phyloP scores from a whole-genome alignment of 2,113 vertebrate genomes.

The Irena cyanogastra region DNA sequence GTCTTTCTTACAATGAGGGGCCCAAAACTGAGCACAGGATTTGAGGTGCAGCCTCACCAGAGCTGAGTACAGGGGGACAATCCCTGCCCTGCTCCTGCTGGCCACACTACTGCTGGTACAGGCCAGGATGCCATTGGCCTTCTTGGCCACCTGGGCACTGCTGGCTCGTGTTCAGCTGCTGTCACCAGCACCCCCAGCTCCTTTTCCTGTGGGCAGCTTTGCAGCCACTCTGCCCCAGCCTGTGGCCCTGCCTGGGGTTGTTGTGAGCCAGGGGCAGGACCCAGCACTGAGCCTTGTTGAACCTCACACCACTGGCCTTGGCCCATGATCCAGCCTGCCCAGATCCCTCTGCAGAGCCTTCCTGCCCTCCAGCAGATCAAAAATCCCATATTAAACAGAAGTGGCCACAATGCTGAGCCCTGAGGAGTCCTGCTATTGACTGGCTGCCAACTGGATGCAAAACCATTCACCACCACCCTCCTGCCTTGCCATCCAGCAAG shows the following conservation, averaged over 20 bases:
- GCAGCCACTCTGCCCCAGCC: background rate
- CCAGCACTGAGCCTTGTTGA: background rate
- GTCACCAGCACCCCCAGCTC: background rate
- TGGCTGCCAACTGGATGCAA: background rate
- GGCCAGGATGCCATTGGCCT: background rate
- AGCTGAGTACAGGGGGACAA: fast-evolving
- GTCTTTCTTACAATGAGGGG: fast-evolving
- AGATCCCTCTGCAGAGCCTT: background rate
- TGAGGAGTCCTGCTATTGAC: fast-evolving
- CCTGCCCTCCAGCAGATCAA: background rate
- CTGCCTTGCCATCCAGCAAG: background rate
- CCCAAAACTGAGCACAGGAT: background rate
- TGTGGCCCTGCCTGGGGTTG: background rate
- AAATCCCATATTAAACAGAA: background rate
- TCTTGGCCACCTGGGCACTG: background rate
- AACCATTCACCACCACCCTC: background rate
- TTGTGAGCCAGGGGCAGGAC: background rate
- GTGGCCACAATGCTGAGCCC: background rate
- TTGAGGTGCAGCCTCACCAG: fast-evolving
- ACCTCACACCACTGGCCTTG: background rate
- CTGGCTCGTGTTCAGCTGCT: background rate
- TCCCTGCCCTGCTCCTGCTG: background rate
- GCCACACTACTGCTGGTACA: background rate
- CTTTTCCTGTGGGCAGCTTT: background rate
- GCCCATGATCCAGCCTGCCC: background rate